These are phyloP conservation scores for Pegea sp. DNA, from an alignment of 23 tunicate species.

Conservation along the genomic window DNA sequence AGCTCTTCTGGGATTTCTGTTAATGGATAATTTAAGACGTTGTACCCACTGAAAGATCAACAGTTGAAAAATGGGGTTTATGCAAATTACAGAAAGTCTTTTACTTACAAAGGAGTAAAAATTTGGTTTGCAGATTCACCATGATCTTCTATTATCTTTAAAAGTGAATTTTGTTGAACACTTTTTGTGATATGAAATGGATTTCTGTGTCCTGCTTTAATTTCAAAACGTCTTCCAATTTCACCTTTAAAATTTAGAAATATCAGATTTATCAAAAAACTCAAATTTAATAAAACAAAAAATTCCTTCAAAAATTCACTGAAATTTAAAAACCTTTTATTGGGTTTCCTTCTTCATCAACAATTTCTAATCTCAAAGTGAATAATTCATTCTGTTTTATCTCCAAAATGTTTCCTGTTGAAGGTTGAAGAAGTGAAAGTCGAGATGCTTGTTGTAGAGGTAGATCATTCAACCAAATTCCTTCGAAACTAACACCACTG, in stretches of 20 bases:
- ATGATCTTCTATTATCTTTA: conserved; percentile 51
- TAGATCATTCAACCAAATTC: conserved; percentile 63
- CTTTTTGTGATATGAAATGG: conserved; percentile 3
- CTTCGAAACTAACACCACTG: conserved; percentile 51
- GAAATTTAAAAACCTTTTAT: conserved; percentile 6
- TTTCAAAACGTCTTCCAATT: conserved; percentile 49
- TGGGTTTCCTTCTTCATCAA: conserved; percentile 14
- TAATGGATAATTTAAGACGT: not conserved
- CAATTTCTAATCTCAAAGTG: conserved; percentile 12
- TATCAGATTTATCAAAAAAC: not conserved
- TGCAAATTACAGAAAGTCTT: too few relatives aligned
- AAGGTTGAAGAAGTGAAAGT: conserved; percentile 10
- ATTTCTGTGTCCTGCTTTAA: conserved; percentile 44
- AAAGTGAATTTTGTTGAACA: conserved; percentile 22
- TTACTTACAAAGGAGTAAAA: conserved; percentile 53
- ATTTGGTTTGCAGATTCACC: conserved; percentile 29
- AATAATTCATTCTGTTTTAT: conserved; percentile 35
- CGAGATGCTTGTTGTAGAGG: conserved; percentile 14
- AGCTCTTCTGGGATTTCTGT: not conserved
- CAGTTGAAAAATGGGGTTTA: too few relatives aligned
- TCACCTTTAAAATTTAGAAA: conserved; percentile 10
- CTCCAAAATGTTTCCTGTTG: conserved; percentile 8
- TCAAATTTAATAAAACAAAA: not conserved
- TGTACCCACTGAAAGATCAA: not conserved
- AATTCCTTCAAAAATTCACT: not conserved